Evolutionary conservation across 2,888 invertebrate genomes (phyloP).

Genomic region (Helleia helle): DNA sequence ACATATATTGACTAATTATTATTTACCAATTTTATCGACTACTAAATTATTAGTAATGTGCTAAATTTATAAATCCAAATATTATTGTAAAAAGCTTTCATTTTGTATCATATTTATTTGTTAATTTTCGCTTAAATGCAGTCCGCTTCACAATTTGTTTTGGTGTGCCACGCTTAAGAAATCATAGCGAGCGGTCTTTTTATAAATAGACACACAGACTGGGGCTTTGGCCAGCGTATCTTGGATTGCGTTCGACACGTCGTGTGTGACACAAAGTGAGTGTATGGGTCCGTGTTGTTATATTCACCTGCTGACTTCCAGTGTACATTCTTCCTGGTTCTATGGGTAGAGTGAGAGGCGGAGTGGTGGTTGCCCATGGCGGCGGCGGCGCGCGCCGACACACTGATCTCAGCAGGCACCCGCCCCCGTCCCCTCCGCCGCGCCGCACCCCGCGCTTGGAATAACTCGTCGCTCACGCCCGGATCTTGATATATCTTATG

Average conservation of each 20-base stretch:
- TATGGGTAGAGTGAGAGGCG: conserved; percentile 56
- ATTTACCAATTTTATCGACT: too few species aligned
- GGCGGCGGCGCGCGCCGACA: conserved; percentile 67
- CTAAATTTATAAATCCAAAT: too few species aligned
- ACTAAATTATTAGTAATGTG: too few species aligned
- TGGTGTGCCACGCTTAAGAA: conserved; percentile 66
- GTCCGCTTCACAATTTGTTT: conserved; percentile 66
- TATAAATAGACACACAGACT: conserved; percentile 57
- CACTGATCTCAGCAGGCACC: conserved; percentile 49
- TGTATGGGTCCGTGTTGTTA: conserved; percentile 22
- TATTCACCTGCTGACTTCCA: conserved; percentile 88
- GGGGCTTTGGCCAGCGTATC: conserved; percentile 31
- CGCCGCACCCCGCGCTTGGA: conserved; percentile 41
- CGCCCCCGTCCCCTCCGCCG: conserved; percentile 33
- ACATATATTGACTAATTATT: not conserved
- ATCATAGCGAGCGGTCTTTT: conserved; percentile 56
- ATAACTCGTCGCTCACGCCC: conserved; percentile 53
- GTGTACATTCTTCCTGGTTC: conserved; percentile 84
- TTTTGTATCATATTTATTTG: too few species aligned
- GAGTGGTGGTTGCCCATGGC: conserved; percentile 72
- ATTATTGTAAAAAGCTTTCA: too few species aligned
- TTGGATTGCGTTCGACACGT: conserved; percentile 15
- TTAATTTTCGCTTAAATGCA: conserved; percentile 31
- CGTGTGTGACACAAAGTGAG: conserved; percentile 18
- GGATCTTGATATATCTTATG: conserved; percentile 53